Base-by-base conservation (phyloP, 2,888 invertebrate genomes). In the Neria commutata region DNA sequence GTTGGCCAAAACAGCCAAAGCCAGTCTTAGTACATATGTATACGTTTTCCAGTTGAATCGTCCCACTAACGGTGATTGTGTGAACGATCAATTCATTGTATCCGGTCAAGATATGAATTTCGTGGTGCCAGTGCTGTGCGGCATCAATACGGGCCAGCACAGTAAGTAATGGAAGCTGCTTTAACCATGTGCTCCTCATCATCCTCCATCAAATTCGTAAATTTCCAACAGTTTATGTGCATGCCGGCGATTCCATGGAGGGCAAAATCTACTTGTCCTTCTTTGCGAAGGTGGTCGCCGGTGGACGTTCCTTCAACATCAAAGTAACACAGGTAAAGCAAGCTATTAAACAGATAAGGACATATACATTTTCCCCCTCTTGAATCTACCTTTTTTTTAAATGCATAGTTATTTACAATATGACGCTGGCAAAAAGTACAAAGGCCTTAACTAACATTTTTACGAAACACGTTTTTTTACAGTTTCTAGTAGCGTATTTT, bases 81-180 rank as follows among this genome's bases (percentile, higher is more conserved):
- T 85, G 37, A 84, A 86, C 26, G 91, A 92, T 74, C 86, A 88
- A 66, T 86, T 92, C 65, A 83, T 89, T 10, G 84, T 91, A 3
- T 86, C 88, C 0, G 91, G 91, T 2, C 89, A 90, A 72, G 89
- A 89, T 75, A 71, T 84, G 0, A 91, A 91, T 71, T 87, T 85
- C 61, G 77, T 85, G n/a, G 82, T 91, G 59, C 91, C 91, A 0
- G 84, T 86, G 4, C 79, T 92, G 21, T 92, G 92, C 73, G 92
- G 92, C 17, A 86, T 89, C 40, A 91, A 91, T 73, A 87, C 89
- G 1, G 91, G 90, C 14, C 90, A 90, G 75, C 91, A 91, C 70
- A 81, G 92, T 91, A 83, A 83, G 76, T 72, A 45, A 53, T 25
- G 19, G 14, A 19, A 17, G 5, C 21, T 19, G 11, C 19, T 17